Conservation (phyloP, 2,113 vertebrate species). For the Ginglymostoma cirratum region DNA sequence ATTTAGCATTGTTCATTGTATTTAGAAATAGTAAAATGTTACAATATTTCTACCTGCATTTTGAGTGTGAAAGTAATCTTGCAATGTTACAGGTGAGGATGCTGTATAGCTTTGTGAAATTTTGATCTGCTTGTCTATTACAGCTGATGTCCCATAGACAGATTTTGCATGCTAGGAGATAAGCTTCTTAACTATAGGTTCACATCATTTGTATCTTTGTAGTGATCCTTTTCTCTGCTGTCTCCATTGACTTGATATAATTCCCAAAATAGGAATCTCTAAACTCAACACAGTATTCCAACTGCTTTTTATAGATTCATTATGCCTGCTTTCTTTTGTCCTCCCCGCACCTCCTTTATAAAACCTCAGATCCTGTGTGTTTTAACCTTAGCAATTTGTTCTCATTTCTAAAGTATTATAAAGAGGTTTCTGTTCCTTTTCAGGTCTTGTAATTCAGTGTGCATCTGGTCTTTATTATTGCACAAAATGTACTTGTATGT, state of each 20-base stretch:
- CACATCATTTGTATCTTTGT: background rate
- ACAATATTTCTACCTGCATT: background rate
- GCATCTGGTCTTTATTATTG: background rate
- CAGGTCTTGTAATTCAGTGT: background rate
- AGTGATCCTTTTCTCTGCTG: background rate
- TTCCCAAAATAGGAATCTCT: background rate
- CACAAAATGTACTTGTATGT: background rate
- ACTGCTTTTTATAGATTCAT: background rate
- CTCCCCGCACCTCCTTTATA: background rate
- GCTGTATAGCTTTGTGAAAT: background rate
- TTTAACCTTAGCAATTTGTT: background rate
- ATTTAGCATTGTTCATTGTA: background rate
- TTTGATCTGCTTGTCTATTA: background rate
- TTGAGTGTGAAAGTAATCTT: background rate
- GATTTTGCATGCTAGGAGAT: background rate
- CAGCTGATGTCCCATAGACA: background rate
- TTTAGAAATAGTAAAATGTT: background rate
- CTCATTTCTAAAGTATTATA: background rate
- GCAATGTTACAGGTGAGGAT: background rate
- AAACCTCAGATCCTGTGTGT: background rate
- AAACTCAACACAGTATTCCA: background rate
- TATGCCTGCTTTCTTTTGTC: background rate
- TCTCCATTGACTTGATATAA: background rate
- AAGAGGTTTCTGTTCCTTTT: background rate
- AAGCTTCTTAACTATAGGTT: background rate